phyloP scores from a whole-genome alignment of 2,113 vertebrate species.

The Pogona vitticeps region DNA sequence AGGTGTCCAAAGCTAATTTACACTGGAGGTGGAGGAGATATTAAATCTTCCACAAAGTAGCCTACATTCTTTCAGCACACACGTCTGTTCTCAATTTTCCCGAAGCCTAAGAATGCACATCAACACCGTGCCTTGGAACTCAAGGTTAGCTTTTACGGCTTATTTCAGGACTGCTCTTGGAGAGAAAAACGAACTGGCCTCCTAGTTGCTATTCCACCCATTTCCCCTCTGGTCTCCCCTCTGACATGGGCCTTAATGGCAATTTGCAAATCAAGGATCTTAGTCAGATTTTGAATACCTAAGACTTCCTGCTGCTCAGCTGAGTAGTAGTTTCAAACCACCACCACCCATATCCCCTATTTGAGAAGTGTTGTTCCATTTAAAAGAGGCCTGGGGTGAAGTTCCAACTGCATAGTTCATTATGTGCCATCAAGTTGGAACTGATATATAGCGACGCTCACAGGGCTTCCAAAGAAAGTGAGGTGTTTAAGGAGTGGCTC shows the following conservation, averaged over 20 bases:
- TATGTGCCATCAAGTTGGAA: too few relatives aligned
- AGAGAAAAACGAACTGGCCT: neutral
- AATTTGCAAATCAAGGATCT: neutral
- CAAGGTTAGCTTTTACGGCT: neutral
- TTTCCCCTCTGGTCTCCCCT: neutral
- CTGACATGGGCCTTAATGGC: neutral
- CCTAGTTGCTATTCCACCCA: neutral
- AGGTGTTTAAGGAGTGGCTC: too few relatives aligned
- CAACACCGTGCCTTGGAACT: conserved; percentile 4
- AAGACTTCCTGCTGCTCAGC: neutral
- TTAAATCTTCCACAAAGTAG: conserved; percentile 23
- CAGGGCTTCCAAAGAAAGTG: too few relatives aligned
- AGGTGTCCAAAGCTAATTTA: conserved; percentile 19
- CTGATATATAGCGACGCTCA: too few relatives aligned
- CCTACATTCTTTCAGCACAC: neutral
- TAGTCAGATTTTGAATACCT: neutral
- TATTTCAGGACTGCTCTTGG: neutral
- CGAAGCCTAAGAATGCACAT: conserved; percentile 2
- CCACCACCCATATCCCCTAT: neutral
- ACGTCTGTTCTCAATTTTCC: conserved; percentile 37
- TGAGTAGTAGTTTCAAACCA: neutral
- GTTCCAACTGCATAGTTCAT: neutral
- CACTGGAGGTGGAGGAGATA: neutral
- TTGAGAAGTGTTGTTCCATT: neutral
- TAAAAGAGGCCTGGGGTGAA: neutral